These are phyloP conservation scores for Pseudonaja textilis DNA, from an alignment of 2,113 vertebrate species.

Conservation along the genomic window DNA sequence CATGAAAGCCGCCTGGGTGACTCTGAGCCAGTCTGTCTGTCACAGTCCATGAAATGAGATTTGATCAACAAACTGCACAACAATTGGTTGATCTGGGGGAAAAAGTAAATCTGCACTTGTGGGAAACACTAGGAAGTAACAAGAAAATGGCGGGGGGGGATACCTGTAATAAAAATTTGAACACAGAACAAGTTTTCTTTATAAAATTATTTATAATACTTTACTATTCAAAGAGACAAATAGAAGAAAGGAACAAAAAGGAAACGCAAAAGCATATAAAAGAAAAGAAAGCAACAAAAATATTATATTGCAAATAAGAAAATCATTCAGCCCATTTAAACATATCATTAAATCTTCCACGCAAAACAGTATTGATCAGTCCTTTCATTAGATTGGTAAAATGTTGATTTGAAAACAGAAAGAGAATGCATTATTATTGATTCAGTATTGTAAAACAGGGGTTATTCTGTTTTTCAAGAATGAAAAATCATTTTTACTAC, in stretches of 20 bases:
- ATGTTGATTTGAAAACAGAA: background rate
- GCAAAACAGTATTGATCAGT: background rate
- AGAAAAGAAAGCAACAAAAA: background rate
- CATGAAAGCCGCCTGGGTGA: background rate
- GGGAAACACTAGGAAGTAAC: background rate
- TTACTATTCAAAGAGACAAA: background rate
- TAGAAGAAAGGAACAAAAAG: background rate
- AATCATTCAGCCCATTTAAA: background rate
- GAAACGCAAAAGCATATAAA: background rate
- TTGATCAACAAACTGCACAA: background rate
- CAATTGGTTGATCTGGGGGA: background rate
- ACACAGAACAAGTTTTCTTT: background rate
- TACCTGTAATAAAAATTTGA: background rate
- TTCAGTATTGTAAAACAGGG: background rate
- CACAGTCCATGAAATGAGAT: background rate
- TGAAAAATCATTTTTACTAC: background rate
- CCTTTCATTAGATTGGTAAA: background rate
- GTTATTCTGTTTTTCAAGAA: background rate
- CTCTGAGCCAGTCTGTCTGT: background rate
- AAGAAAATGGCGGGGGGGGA: background rate
- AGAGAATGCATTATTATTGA: background rate
- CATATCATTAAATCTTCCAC: background rate
- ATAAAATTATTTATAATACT: background rate
- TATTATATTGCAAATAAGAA: background rate
- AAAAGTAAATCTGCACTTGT: background rate